phyloP scores from a whole-genome alignment of 2,797 vertebrate species.

The Cuculus canorus region DNA sequence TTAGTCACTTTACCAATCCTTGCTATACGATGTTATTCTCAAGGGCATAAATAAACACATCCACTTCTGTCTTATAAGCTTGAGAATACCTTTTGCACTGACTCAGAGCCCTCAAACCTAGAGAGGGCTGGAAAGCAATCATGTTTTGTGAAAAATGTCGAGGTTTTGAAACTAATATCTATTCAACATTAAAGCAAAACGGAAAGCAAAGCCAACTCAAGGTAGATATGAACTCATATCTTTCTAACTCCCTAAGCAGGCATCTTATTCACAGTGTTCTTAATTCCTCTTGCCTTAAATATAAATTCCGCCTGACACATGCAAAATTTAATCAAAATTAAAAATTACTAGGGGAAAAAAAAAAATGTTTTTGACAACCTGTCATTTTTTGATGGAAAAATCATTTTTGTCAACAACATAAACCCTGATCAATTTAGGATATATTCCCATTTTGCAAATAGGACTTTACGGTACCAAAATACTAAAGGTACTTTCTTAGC shows the following conservation, averaged over 20 bases:
- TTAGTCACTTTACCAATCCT: slow-evolving; percentile 47
- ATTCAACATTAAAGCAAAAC: slow-evolving; percentile 6
- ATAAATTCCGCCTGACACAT: background rate
- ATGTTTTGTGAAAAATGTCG: background rate
- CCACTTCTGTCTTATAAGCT: slow-evolving; percentile 34
- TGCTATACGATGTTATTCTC: slow-evolving; percentile 37
- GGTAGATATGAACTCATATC: background rate
- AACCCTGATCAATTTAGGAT: background rate
- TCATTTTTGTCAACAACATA: background rate
- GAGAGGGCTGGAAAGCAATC: background rate
- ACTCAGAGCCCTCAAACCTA: background rate
- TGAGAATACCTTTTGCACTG: slow-evolving; percentile 29
- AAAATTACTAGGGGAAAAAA: background rate
- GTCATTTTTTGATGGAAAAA: slow-evolving; percentile 17
- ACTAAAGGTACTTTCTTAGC: background rate
- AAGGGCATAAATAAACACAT: slow-evolving; percentile 45
- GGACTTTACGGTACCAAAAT: background rate
- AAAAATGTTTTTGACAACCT: background rate
- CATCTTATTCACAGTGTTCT: background rate
- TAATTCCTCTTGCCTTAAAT: background rate
- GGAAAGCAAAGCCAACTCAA: background rate
- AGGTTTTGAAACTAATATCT: slow-evolving; percentile 13
- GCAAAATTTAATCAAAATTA: background rate
- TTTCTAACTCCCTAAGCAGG: background rate
- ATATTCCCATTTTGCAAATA: background rate